phyloP scores from a whole-genome alignment of 2,797 vertebrate genomes.

The Channa striata region DNA sequence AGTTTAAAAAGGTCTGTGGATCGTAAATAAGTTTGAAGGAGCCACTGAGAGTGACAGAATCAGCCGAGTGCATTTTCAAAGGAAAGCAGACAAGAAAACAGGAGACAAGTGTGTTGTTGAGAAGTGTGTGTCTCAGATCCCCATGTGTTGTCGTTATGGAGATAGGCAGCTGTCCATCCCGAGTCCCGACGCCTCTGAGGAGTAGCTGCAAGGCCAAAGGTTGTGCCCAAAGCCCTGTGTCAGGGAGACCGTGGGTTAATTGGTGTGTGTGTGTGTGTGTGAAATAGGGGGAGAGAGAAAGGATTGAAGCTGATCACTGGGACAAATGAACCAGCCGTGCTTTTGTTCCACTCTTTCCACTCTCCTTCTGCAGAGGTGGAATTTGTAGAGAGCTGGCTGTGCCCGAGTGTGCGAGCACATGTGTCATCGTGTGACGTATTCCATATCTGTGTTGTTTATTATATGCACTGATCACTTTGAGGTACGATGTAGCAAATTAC shows the following conservation, averaged over 20 bases:
- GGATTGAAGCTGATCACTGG: conserved; percentile 38
- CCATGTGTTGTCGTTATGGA: conserved; percentile 35
- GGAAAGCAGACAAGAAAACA: not conserved
- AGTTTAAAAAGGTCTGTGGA: not conserved
- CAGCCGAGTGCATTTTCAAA: not conserved
- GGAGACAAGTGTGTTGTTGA: not conserved
- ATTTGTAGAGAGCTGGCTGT: conserved; percentile 2
- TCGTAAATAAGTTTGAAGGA: not conserved
- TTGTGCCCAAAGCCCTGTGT: conserved; percentile 49
- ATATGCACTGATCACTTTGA: not conserved
- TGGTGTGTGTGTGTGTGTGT: conserved; percentile 36
- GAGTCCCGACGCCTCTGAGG: conserved; percentile 27
- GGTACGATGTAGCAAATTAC: not conserved
- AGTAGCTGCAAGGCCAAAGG: conserved; percentile 60
- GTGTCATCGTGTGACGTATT: no score
- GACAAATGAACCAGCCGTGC: conserved; percentile 49
- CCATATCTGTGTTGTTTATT: no score
- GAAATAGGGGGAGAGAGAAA: conserved; percentile 35
- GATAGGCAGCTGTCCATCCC: conserved; percentile 49
- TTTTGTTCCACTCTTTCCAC: conserved; percentile 27
- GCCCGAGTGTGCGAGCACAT: not conserved
- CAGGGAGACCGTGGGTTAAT: conserved; percentile 61
- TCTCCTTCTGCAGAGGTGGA: conserved; percentile 9
- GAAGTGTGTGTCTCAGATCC: conserved; percentile 21
- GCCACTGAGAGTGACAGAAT: not conserved